Base-by-base conservation (phyloP, 2,888 invertebrate genomes). In the Meganola albula region DNA sequence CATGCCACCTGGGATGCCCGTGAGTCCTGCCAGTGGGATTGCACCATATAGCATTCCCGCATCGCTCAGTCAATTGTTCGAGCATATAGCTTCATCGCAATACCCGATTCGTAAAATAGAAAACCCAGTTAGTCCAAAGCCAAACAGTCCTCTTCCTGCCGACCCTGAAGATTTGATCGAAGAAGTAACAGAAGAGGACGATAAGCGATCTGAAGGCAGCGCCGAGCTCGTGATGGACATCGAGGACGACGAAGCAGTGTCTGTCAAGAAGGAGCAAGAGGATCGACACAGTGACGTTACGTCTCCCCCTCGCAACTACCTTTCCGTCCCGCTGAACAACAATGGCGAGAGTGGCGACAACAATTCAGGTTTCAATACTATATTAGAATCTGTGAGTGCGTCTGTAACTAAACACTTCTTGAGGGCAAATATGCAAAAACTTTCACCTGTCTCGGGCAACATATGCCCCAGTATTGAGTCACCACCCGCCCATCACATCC, bases 391-490 rank as follows among this genome's bases (percentile, higher is more conserved):
- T 6, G 92, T 94, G 8, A 92, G 90, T 65, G 77, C 92, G 8
- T 90, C 91, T 0, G 92, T 93, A 9, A 92, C 92, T 6, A 92
- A 92, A 71, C 91, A 93, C 63, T 84, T 92, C 38, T 87, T 93
- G 42, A 90, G 90, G 65, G 89, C 90, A 0, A 91, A 90, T 51
- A 88, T 91, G 66, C 90, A 91, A 40, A 92, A 90, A 57, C 78
- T 89, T 27, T 88, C 91, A 1, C 89, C 90, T 7, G 82, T 88
- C 12, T 83, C 88, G 10, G 80, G 68, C 11, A 79, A 76, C 32
- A 72, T 83, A 37, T 79, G 74, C 42, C 80, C 84, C 7, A 78
- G 66, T 44, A 54, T 74, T 64, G 72, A 69, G 30, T 65, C 74
- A 5, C 74, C 76, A 1, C 64, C 60, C 1, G 53, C 69, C 12